Evolutionary conservation across 2,888 invertebrate genomes (phyloP), one percentile per base, ranked within the genome.

Genomic region (Herminia tarsipennalis): DNA sequence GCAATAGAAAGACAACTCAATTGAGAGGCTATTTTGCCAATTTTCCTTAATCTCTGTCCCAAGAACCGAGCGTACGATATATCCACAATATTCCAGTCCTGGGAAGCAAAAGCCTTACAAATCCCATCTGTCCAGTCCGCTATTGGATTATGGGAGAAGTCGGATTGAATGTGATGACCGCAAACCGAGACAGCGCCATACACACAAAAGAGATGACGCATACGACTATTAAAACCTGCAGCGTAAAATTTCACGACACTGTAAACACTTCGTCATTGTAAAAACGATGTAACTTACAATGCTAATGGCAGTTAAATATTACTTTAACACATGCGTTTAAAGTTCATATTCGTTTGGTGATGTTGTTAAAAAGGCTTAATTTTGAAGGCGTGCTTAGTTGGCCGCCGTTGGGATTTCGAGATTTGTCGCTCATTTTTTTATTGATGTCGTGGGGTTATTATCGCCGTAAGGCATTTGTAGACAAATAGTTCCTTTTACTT

Each of bases 321-420:
- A 37, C 56, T 66, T 51, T 74, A 57, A 13, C 0, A 0, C 0
- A 18, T 9, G 1, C 0, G 0, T 0, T 13, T 64, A 78, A 16
- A 53, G 73, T 63, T 39, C 5, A 35, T 17, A 67, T 72, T 82
- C 2, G 10, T 10, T 10, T 53, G 56, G 13, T 6, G 5, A 5
- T 46, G 17, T 28, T 42, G 36, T 63, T 65, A 67, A 80, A 83
- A 83, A 83, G 81, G 86, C 81, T 88, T 88, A 88, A 88, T 88
- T 88, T 88, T 73, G 79, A 83, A 86, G 83, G 85, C 90, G 89
- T 91, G 89, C 86, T 80, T 85, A 83, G 87, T 86, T 89, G 87
- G 77, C 74, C 70, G 84, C 78, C 74, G 73, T 66, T 52, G 74
- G 88, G 89, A 88, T 90, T 88, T 85, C 67, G 76, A 80, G 86